phyloP scores from a whole-genome alignment of 2,113 vertebrate species.

The Cariama cristata region DNA sequence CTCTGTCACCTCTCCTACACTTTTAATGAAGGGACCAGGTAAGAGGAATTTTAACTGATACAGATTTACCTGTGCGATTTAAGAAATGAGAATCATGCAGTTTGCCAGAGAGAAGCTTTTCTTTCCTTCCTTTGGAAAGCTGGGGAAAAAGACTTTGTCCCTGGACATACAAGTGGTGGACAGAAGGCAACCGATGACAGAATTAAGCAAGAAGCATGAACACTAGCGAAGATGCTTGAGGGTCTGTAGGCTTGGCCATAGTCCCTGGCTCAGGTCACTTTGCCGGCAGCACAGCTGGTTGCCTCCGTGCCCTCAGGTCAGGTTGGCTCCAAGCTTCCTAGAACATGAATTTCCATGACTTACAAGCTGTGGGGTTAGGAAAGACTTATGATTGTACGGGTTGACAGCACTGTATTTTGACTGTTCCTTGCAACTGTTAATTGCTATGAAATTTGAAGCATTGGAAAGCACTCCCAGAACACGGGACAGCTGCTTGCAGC shows the following conservation, averaged over 20 bases:
- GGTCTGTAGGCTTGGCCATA: background rate
- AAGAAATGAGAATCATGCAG: background rate
- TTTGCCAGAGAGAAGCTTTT: background rate
- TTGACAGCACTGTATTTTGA: background rate
- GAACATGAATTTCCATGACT: background rate
- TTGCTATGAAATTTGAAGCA: conserved; percentile 23
- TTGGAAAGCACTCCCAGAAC: background rate
- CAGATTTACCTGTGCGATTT: background rate
- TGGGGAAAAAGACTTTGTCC: background rate
- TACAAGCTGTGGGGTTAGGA: background rate
- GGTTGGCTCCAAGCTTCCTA: conserved; percentile 23
- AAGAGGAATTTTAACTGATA: background rate
- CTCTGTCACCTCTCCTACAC: background rate
- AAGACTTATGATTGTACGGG: background rate
- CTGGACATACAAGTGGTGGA: background rate
- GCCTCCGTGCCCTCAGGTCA: conserved; percentile 53
- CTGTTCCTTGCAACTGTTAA: background rate
- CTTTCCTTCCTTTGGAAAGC: conserved; percentile 11
- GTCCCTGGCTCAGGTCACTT: conserved; percentile 3
- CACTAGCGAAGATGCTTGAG: background rate
- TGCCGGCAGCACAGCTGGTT: conserved; percentile 45
- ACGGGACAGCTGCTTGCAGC: background rate
- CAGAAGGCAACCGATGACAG: background rate
- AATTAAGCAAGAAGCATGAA: background rate
- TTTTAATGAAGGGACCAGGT: background rate